Percentiles rank a stretch among this genome's conserved stretches.
These are phyloP conservation scores for Takifugu bimaculatus DNA, from an alignment of 2,113 vertebrate genomes.

Conservation along the genomic window DNA sequence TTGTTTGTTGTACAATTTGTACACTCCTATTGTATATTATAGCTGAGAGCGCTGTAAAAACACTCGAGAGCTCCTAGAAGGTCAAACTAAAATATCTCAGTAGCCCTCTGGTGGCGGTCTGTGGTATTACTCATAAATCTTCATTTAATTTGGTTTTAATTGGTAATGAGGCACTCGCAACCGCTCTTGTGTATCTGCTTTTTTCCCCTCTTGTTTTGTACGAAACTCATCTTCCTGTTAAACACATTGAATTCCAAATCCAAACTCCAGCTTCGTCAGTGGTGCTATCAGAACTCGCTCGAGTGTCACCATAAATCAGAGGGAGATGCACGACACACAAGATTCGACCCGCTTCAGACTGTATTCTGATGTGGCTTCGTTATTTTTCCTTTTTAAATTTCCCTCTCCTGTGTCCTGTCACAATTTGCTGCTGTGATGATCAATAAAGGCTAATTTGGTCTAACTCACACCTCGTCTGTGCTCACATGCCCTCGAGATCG, in stretches of 20 bases:
- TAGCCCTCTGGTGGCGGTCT: background rate
- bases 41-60: too few species aligned
- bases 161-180: background rate
- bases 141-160: background rate
- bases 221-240: too few species aligned
- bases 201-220: too few species aligned
- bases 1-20: too few species aligned
- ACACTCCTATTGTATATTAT: too few species aligned
- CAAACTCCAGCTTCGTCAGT: background rate
- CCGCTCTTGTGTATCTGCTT: too few species aligned
- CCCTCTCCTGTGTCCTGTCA: conserved; percentile 38
- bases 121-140: background rate
- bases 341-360: background rate
- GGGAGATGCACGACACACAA: conserved; percentile 25
- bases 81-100: background rate
- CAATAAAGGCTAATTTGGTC: conserved; percentile 61
- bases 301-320: conserved; percentile 2
- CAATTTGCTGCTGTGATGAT: conserved; percentile 56
- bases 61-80: background rate
- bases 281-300: conserved; percentile 18
- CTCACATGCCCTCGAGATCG: background rate
- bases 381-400: background rate
- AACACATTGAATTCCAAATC: too few species aligned
- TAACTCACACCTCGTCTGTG: conserved; percentile 6
- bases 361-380: background rate